Conservation (phyloP, 2,888 invertebrate species). For the Cryptocheilus praepositus region DNA sequence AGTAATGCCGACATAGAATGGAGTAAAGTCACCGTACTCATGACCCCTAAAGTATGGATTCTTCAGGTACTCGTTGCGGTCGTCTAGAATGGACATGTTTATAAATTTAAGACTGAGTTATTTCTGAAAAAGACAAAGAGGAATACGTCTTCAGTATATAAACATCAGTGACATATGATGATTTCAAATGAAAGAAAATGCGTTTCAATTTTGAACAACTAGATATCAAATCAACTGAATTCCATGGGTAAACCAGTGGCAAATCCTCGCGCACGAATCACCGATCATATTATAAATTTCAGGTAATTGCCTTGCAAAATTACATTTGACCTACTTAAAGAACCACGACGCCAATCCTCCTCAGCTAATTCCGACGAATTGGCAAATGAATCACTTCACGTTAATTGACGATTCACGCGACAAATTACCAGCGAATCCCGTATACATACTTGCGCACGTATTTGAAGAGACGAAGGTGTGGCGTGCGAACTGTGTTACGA, state of each 20-base stretch:
- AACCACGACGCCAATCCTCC: no score
- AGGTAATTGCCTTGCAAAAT: no score
- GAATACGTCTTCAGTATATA: conserved; percentile 36
- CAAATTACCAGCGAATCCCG: conserved; percentile 4
- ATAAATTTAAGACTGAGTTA: conserved; percentile 62
- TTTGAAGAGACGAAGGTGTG: conserved; percentile 38
- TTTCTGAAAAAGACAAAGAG: conserved; percentile 67
- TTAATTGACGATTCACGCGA: background rate
- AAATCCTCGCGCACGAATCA: no score
- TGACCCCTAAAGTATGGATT: conserved; percentile 80
- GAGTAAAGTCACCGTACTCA: conserved; percentile 85
- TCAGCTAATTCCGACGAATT: background rate
- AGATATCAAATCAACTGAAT: no score
- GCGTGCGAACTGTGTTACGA: conserved; percentile 24
- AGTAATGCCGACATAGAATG: conserved; percentile 88
- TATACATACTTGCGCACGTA: background rate
- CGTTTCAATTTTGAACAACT: no score
- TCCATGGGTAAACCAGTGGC: no score
- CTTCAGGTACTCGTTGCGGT: conserved; percentile 79
- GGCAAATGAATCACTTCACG: background rate
- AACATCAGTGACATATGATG: background rate
- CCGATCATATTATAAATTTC: no score
- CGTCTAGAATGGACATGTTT: conserved; percentile 80
- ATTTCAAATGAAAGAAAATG: no score
- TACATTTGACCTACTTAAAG: no score